Evolutionary conservation across 2,113 vertebrate genomes (phyloP).

Genomic region (Natator depressus): DNA sequence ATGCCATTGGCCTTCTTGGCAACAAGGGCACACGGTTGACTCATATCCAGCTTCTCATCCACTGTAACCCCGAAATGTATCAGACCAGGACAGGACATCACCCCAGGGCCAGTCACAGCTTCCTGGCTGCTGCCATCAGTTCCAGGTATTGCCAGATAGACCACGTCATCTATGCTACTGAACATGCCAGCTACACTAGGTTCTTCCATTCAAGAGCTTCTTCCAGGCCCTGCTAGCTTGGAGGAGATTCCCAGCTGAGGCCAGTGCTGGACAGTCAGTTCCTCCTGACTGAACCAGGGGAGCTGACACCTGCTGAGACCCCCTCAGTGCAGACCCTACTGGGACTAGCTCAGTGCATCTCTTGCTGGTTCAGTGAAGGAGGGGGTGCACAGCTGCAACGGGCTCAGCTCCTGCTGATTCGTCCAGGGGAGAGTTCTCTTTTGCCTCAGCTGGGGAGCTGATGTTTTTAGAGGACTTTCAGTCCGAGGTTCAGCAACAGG

Average conservation of each 20-base stretch:
- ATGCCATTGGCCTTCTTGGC: no score
- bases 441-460: background rate
- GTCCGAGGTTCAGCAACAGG: background rate
- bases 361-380: background rate
- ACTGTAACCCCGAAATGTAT: no score
- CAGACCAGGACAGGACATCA: background rate
- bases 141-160: background rate
- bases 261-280: background rate
- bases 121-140: background rate
- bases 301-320: background rate
- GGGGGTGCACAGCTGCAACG: background rate
- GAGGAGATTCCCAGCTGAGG: background rate
- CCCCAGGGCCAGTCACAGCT: fast-evolving
- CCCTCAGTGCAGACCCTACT: background rate
- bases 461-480: background rate
- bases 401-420: background rate
- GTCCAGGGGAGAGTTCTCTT: background rate
- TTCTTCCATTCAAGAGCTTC: background rate
- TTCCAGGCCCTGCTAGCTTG: background rate
- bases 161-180: fast-evolving
- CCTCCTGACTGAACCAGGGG: background rate
- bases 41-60: no score
- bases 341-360: background rate
- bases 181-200: background rate
- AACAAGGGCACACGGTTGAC: no score